phyloP scores from a whole-genome alignment of 2,888 invertebrate species.

The Chrysotoxum bicinctum region DNA sequence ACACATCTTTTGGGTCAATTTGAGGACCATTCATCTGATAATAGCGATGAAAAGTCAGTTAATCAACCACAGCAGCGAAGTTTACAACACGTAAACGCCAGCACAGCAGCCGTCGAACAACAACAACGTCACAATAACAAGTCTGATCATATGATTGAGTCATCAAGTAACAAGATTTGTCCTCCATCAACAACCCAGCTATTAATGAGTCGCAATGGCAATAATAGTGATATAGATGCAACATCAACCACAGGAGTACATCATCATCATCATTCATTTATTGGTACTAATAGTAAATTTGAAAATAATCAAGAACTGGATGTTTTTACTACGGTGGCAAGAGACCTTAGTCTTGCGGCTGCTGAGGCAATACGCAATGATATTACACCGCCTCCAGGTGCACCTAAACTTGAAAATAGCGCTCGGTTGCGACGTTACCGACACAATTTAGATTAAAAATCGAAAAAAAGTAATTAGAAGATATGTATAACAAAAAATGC shows the following conservation, averaged over 20 bases:
- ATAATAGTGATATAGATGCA: slow-evolving; percentile 32
- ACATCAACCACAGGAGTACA: not conserved
- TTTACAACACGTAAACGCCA: not conserved
- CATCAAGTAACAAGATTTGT: slow-evolving; percentile 32
- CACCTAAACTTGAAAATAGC: slow-evolving; percentile 81
- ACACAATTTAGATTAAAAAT: slow-evolving; percentile 79
- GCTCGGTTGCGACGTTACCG: slow-evolving; percentile 81
- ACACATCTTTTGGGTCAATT: slow-evolving; percentile 81
- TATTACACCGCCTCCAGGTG: slow-evolving; percentile 81
- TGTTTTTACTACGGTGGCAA: slow-evolving; percentile 51
- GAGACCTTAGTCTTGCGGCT: slow-evolving; percentile 75
- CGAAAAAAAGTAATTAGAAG: slow-evolving; percentile 10
- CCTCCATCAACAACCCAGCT: slow-evolving; percentile 1
- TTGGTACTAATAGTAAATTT: slow-evolving; percentile 33
- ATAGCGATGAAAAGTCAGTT: slow-evolving; percentile 76
- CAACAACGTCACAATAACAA: slow-evolving; percentile 29
- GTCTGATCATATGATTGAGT: slow-evolving; percentile 30
- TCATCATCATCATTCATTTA: slow-evolving; percentile 45
- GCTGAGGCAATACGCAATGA: slow-evolving; percentile 75
- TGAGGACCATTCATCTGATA: slow-evolving; percentile 78
- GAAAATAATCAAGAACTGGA: slow-evolving; percentile 43
- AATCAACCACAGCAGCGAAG: slow-evolving; percentile 38
- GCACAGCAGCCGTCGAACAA: not conserved
- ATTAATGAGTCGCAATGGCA: slow-evolving; percentile 45
- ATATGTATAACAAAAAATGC: slow-evolving; percentile 1